Base-by-base conservation (phyloP, 2,888 invertebrate genomes). In the Eutolmus rufibarbis region DNA sequence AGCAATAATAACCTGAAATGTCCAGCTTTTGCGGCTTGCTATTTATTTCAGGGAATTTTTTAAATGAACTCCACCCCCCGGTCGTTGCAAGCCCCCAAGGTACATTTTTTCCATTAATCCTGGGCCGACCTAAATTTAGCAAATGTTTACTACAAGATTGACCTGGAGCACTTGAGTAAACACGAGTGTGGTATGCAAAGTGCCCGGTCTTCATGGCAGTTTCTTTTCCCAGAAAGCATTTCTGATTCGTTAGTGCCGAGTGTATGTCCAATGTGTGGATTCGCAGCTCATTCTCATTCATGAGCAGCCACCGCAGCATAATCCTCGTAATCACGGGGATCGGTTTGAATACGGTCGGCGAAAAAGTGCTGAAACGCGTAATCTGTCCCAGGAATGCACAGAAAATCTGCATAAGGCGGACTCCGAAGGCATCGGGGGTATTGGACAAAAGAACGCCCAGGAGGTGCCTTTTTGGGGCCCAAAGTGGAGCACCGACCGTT, bases 111-210 rank as follows among this genome's bases (percentile, higher is more conserved):
- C 57, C 82, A 82, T 82, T 82, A 82, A 66, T 82, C 37, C 82
- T 57, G 37, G 57, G n/a, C 82, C 82, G 82, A 82, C 82, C 82
- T 57, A 82, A 82, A 82, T 82, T 82, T 82, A 57, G 82, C 66
- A 56, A 56, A 66, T 82, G 57, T 82, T 82, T 82, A 82, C 82
- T 82, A 82, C 82, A 57, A 82, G 23, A 82, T 82, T 82, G 82
- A 82, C 82, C 82, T 19, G 82, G 37, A 82, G 82, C 82, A 82
- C 82, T 82, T 82, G 57, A 82, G 57, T 57, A 82, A 82, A 57
- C 82, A 82, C 37, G 82, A 66, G 57, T 57, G 82, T 23, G 82
- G 82, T 19, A 57, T 82, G 37, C 37, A 19, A 82, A 82, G 37
- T 57, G 37, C 37, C 37, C 14, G 66, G 19, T 14, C 76, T 40